Base-by-base conservation (phyloP, 2,113 vertebrate genomes). In the Numida meleagris region DNA sequence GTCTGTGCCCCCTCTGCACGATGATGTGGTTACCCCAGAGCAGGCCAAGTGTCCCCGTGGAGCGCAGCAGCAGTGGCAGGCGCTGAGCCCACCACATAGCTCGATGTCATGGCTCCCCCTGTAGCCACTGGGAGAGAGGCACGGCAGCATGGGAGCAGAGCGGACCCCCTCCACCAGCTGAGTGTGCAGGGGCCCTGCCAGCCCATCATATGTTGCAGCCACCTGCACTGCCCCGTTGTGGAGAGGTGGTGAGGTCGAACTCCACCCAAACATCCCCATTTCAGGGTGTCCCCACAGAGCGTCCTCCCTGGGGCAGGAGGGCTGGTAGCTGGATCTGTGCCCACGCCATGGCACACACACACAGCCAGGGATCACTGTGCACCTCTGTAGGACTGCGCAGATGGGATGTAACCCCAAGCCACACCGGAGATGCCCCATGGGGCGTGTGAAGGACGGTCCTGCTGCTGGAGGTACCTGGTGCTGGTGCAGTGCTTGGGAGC, bases 31-130 rank as follows among this genome's bases (percentile, higher is more conserved):
- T 25, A 27, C 25, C 36, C 73, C 59, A 38, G 20, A 2, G 3
- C 55, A 1, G 0, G 7, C 51, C 4, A 75, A 53, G 25, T n/a
- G 42, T 36, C 83, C 76, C 21, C 1, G 6, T 2, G 73, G 73
- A 73, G 31, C 76, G 4, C 81, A 53, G 7, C 57, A 6, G 14
- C 81, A 58, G 55, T 7, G 34, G 33, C 20, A 3, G 33, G 42
- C 43, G 24, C 33, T 29, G 27, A 53, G 51, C 51, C 29, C 9
- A 53, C 51, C 27, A 9, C 15, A 15, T 53, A 77, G 93, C 90
- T 67, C 79, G 72, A 91, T 94, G 88, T 62, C 93, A 70, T 96
- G 93, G 95, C 96, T 96, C 96, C 92, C 95, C 95, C 96, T 96
- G 92, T 96, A 94, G 96, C 95, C 88, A 58, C 31, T 58, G 85